These are phyloP conservation scores for Albula glossodonta DNA, from an alignment of 2,113 vertebrate species.

Conservation along the genomic window DNA sequence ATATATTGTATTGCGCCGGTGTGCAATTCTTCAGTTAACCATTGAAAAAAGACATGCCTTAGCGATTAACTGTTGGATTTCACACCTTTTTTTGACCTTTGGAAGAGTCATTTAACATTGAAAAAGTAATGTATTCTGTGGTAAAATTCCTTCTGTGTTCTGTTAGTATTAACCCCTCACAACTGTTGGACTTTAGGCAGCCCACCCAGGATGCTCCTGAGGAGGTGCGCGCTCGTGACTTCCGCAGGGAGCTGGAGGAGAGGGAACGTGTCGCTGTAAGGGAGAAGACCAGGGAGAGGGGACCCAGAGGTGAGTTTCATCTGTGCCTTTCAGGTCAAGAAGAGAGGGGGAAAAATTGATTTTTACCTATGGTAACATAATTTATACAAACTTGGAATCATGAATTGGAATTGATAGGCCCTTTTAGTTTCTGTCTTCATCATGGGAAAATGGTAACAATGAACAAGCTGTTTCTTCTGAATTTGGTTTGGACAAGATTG, in stretches of 20 bases:
- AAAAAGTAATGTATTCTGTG: neutral
- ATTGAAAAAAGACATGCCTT: too few relatives aligned
- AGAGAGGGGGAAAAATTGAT: too few relatives aligned
- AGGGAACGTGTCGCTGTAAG: slow-evolving; percentile 83
- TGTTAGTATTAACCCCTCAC: neutral
- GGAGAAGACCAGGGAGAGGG: slow-evolving; percentile 90
- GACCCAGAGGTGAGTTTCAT: slow-evolving; percentile 78
- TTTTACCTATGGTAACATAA: too few relatives aligned
- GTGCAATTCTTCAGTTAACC: too few relatives aligned
- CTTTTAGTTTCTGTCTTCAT: too few relatives aligned
- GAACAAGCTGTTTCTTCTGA: neutral
- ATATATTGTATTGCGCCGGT: neutral
- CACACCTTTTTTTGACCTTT: neutral
- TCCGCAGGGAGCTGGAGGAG: slow-evolving; percentile 94
- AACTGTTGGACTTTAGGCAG: slow-evolving; percentile 69
- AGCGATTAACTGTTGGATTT: neutral
- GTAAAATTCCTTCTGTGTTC: neutral
- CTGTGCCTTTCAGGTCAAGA: neutral
- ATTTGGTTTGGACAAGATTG: neutral
- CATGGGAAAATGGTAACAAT: neutral
- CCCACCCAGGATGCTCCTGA: slow-evolving; percentile 94
- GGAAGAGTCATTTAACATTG: neutral
- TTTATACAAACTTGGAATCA: too few relatives aligned
- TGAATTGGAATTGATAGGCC: too few relatives aligned
- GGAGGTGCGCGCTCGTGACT: slow-evolving; percentile 92